phyloP scores from a whole-genome alignment of 1,140 invertebrate genomes.

The Camponotus floridanus region DNA sequence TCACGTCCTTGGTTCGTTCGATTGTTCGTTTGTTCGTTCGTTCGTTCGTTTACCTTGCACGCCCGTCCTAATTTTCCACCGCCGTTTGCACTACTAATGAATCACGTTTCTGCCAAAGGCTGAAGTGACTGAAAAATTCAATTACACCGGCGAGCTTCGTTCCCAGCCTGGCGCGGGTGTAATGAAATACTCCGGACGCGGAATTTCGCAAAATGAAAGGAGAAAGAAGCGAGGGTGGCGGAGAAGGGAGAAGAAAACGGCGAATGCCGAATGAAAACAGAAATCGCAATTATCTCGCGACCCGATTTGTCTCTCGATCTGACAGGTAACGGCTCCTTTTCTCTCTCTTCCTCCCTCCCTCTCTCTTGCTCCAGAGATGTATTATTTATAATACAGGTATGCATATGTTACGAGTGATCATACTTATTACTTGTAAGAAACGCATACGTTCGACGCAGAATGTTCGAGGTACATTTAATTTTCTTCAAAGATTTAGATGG shows the following conservation, averaged over 20 bases:
- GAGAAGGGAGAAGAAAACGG: background rate
- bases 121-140: constrained; percentile 72
- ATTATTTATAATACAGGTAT: constrained; percentile 20
- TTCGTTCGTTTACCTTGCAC: constrained; percentile 73
- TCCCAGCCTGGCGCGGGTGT: constrained; percentile 38
- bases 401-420: background rate
- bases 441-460: background rate
- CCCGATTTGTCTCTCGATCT: background rate
- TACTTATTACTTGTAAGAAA: constrained; percentile 16
- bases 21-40: constrained; percentile 52
- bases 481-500: background rate
- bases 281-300: constrained; percentile 56
- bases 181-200: constrained; percentile 51
- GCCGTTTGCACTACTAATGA: constrained; percentile 76
- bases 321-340: constrained; percentile 8
- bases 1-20: constrained; percentile 32
- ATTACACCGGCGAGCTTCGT: constrained; percentile 59
- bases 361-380: background rate
- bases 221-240: background rate
- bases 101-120: constrained; percentile 65
- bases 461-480: background rate
- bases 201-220: constrained; percentile 35
- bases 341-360: no score
- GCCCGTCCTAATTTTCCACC: constrained; percentile 68
- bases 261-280: constrained; percentile 33